phyloP scores from a whole-genome alignment of 2,888 invertebrate species.

The Monoplex corrugatus region DNA sequence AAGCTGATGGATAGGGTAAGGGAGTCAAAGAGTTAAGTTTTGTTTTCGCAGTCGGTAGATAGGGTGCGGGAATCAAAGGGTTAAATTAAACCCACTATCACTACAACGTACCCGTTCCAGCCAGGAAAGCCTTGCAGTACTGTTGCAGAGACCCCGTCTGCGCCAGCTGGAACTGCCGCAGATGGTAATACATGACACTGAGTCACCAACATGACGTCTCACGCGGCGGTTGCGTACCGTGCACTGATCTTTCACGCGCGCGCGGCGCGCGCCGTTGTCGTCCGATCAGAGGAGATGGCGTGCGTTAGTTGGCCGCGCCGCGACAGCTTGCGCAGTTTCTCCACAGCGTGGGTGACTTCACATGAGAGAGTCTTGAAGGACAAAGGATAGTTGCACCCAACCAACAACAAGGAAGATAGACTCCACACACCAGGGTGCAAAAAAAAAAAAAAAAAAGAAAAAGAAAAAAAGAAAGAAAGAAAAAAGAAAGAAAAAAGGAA shows the following conservation, averaged over 20 bases:
- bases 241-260: too few species aligned
- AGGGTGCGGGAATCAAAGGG: too few species aligned
- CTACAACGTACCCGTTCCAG: constrained; percentile 19
- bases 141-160: constrained; percentile 27
- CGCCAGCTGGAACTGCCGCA: constrained; percentile 38
- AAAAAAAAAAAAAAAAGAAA: constrained; percentile 12
- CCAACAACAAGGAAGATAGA: background rate
- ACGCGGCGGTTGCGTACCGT: constrained; percentile 57
- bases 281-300: too few species aligned
- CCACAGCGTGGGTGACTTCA: too few species aligned
- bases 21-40: too few species aligned
- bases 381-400: background rate
- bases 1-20: too few species aligned
- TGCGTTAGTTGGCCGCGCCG: too few species aligned
- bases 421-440: background rate
- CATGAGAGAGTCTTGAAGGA: too few species aligned
- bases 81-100: too few species aligned
- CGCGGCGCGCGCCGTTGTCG: too few species aligned
- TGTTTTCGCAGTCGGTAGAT: too few species aligned
- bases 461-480: background rate
- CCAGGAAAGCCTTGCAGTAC: constrained; percentile 34
- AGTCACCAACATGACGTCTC: constrained; percentile 59
- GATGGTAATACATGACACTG: constrained; percentile 59
- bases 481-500: background rate
- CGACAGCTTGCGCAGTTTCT: too few species aligned